phyloP scores from a whole-genome alignment of 2,113 vertebrate genomes.

The Mus musculus region GRCm39 chr19:15185501-15186000 shows the following conservation, averaged over 20 bases:
- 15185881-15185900: slow-evolving; percentile 61
- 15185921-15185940: slow-evolving; percentile 26
- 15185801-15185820: slow-evolving; percentile 76
- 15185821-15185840: slow-evolving; percentile 78
- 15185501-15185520: slow-evolving; percentile 61
- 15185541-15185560: slow-evolving; percentile 30
- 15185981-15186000: slow-evolving; percentile 37
- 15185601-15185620: not conserved
- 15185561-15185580: not conserved
- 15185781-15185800: slow-evolving; percentile 70
- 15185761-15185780: slow-evolving; percentile 77
- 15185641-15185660: slow-evolving; percentile 74
- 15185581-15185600: not conserved
- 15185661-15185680: slow-evolving; percentile 2
- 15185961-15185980: slow-evolving; percentile 46
- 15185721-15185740: slow-evolving; percentile 18
- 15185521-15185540: slow-evolving; percentile 49
- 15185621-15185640: slow-evolving; percentile 55
- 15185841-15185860: slow-evolving; percentile 75
- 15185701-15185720: not conserved
- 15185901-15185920: slow-evolving; percentile 51
- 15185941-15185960: slow-evolving; percentile 50
- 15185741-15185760: slow-evolving; percentile 61
- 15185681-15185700: slow-evolving; percentile 59
- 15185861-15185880: slow-evolving; percentile 76